Evolutionary conservation across 92 coral and sea anemone species (phyloP), one percentile per base, ranked within the genome.

Genomic region (Zoanthus gigantus): DNA sequence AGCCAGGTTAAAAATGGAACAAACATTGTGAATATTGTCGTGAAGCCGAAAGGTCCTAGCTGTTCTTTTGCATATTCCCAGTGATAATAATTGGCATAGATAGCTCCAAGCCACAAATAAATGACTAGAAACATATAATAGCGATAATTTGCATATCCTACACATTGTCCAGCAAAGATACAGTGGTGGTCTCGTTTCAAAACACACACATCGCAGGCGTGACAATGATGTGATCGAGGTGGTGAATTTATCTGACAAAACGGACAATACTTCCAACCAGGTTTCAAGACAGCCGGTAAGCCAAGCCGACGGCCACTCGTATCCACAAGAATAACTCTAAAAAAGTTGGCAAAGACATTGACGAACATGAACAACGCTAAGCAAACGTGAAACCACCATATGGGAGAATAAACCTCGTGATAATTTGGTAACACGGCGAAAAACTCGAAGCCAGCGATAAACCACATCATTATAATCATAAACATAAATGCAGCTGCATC

Each of bases 241-340:
- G 99, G 99, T 13, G 98, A 78, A 77, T 97, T 97, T 31, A 92
- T 87, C 71, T 97, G 99, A 61, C 99, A 97, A 74, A 93, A 97
- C 1, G 99, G 99, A 31, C 99, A 97, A 76, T 97, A 97, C 1
- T 92, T 81, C 99, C 99, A 97, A 7, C 99, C 99, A 5, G 96
- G 98, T 89, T 97, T 97, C 77, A 97, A 69, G 7, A 91, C 97
- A 3, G 97, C 94, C 30, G 99, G 99, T 76, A 97, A 74, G 74
- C 95, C 98, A 13, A 96, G 92, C 69, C 86, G 86, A 13, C 93
- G 93, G 67, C 94, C 96, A 29, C 98, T 95, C 17, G 95, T 93
- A 79, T 97, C 99, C 11, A 98, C 96, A 50, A 87, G 77, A 83
- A 97, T 97, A 83, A 95, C 92, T 89, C 91, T 89, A 61, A 57